Base-by-base conservation (phyloP, 2,888 invertebrate genomes). In the Diachrysia chrysitis region DNA sequence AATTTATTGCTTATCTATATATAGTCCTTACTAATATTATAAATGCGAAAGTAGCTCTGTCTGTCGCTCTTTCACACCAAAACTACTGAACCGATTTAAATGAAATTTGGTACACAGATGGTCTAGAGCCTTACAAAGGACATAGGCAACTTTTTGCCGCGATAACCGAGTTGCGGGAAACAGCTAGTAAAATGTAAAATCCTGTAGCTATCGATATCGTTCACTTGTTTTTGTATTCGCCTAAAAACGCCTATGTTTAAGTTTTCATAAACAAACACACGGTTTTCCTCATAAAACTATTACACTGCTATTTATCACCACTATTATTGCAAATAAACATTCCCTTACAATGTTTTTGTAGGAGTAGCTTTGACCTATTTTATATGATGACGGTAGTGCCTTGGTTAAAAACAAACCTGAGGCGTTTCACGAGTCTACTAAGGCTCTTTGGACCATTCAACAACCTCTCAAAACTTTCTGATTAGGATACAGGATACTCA, bases 271-370 rank as follows among this genome's bases (percentile, higher is more conserved):
- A 42, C n/a, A 42, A 42, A 42, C n/a, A n/a, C 42, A 42, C 42
- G n/a, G n/a, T n/a, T 42, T 42, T 32, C 32, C 42, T n/a, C 6
- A 42, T 14, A 6, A n/a, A n/a, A 42, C 42, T 42, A n/a, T 42
- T n/a, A 42, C 42, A 1, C 42, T n/a, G n/a, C 16, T 42, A 42
- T 42, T 42, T 42, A 42, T 42, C 42, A 7, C 42, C 32, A n/a
- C 42, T 42, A 42, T 42, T 42, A 42, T 42, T 42, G n/a, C n/a
- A 42, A 42, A 42, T 42, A 42, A 42, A 42, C n/a, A 42, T 42
- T 10, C 10, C 2, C 32, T 0, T 32, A 0, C 9, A 32, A 32
- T 42, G n/a, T 42, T 42, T 42, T 42, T n/a, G 42, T 42, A 6
- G 6, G 42, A 42, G n/a, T 7, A 0, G n/a, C n/a, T 42, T 42